Evolutionary conservation across 2,797 vertebrate species (phyloP), one percentile per base, ranked within the genome.

Genomic region (Poecilia gillii): DNA sequence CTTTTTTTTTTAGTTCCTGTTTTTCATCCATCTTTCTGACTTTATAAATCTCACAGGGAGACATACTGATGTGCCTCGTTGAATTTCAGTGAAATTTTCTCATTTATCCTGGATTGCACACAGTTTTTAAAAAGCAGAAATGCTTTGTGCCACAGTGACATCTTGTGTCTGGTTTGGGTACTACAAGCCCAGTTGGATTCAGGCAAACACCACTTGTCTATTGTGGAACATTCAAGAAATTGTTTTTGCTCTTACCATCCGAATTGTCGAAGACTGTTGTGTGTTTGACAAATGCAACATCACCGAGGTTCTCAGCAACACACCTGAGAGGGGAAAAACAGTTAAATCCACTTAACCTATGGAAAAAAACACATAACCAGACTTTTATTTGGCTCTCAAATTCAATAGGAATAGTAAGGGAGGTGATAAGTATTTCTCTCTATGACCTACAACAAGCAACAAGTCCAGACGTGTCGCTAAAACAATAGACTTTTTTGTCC

Each of bases 201-300:
- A 25, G 47, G 3, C 59, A 46, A 28, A 20, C 33, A 25, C 18
- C 72, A 51, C 28, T n/a, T 51, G 33, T 59, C 20, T 57, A 20
- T 25, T 51, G 9, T 74, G 9, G 25, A 46, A 80, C 75, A 45
- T 41, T 3, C 49, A 73, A 14, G 39, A 18, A 1, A 16, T 31
- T 46, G 47, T 43, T 62, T n/a, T 53, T 66, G 57, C 77, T 88
- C 95, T 92, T 68, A 96, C 96, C 96, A 6, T 96, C 94, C 84
- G 91, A 45, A 87, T 96, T 96, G 71, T 96, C 96, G 72, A 94
- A 96, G 79, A 96, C 77, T 0, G 96, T 96, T 0, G 95, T 95
- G 94, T 96, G 96, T 87, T 96, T 96, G 78, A 96, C 93, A 59
- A 96, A 96, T 16, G 95, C 96, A 82, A 96, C 95, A 12, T 96